Base-by-base conservation (phyloP, 2,797 vertebrate genomes). In the Tapirus indicus region DNA sequence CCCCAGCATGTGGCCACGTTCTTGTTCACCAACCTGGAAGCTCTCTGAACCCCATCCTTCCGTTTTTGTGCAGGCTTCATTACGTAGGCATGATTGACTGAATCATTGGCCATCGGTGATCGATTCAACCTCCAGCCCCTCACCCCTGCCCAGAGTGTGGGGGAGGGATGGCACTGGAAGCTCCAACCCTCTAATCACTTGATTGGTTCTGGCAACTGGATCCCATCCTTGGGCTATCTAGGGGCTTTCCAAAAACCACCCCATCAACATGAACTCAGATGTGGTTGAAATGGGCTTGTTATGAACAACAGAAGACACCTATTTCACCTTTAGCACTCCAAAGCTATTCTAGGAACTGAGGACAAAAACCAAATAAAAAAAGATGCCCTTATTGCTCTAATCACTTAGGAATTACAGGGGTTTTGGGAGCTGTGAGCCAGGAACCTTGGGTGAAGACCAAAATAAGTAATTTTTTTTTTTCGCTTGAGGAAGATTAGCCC, bases 1-100 rank as follows among this genome's bases (percentile, higher is more conserved):
- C 10, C 1, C 47, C 20, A 23, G 47, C 16, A 9, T 0, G 1
- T 29, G 25, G 72, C 35, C 2, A 0, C 13, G 32, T 13, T 25
- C 52, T 49, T 38, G 29, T 78, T 71, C 1, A 69, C 54, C 77
- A n/a, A 2, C 6, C 0, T 6, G 60, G 60, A 54, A 38, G 13
- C 49, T 56, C 74, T 80, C 54, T 38, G 8, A 35, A 71, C 10
- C 29, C 82, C 7, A 21, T 6, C 41, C 14, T 83, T 69, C 62
- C 3, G 68, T 7, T 12, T 58, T 80, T 64, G 29, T 2, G 41
- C 38, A 64, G 29, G 35, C 13, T 35, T 75, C 41, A 13, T 69
- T 49, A 58, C 14, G 17, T 21, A 88, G 41, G 27, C 29, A 12
- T 44, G 20, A 29, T 16, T 47, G 60, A 49, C 58, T 38, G 47